phyloP scores from a whole-genome alignment of 2,113 vertebrate genomes.

The Thymallus thymallus region DNA sequence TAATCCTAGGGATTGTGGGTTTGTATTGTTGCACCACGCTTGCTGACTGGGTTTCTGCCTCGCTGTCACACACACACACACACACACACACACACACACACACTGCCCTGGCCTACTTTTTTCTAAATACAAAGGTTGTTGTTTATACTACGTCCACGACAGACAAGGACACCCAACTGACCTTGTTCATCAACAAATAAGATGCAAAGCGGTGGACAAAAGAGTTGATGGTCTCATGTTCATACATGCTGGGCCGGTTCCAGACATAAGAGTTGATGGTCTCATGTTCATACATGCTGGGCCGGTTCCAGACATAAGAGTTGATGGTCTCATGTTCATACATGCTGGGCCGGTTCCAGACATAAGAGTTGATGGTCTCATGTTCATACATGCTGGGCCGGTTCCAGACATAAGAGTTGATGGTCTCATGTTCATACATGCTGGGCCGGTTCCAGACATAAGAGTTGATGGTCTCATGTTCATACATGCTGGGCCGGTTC shows the following conservation, averaged over 20 bases:
- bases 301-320: not conserved
- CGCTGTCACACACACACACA: slow-evolving; percentile 30
- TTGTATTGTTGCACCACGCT: slow-evolving; percentile 34
- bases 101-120: slow-evolving; percentile 24
- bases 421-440: not conserved
- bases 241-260: not conserved
- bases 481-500: not conserved
- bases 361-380: not conserved
- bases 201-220: slow-evolving; percentile 45
- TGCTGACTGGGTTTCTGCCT: slow-evolving; percentile 47
- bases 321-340: not conserved
- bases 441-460: not conserved
- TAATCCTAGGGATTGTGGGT: slow-evolving; percentile 59
- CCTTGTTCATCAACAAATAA: slow-evolving; percentile 38
- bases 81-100: slow-evolving; percentile 1
- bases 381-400: not conserved
- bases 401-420: slow-evolving; percentile 6
- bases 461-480: not conserved
- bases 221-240: not conserved
- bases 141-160: slow-evolving; percentile 33
- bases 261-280: too few species aligned
- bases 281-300: not conserved
- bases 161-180: not conserved
- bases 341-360: not conserved
- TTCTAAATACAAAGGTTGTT: slow-evolving; percentile 46